Percentiles rank a stretch among this genome's conserved stretches.
Evolutionary conservation across 2,888 invertebrate genomes (phyloP).

Genomic region (Acanthoscelides obtectus): DNA sequence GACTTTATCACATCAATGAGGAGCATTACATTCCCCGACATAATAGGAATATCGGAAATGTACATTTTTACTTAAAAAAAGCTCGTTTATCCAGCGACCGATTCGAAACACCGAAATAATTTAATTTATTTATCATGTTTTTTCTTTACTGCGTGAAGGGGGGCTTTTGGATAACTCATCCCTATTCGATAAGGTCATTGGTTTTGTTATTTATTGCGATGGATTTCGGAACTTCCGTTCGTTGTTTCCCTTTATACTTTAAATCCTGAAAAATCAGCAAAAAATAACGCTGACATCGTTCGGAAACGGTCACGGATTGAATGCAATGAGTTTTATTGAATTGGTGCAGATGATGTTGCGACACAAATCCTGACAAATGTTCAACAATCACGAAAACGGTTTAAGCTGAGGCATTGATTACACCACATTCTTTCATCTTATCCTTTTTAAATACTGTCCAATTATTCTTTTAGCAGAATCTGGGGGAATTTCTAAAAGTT

Average conservation of each 20-base stretch:
- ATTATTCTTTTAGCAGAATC: no score
- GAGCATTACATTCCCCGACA: not conserved
- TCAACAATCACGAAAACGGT: no score
- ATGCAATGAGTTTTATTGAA: no score
- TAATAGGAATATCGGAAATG: not conserved
- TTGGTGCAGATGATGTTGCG: no score
- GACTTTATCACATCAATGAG: not conserved
- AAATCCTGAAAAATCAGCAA: not conserved
- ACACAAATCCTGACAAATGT: no score
- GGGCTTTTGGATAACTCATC: not conserved
- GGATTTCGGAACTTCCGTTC: not conserved
- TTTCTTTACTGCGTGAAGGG: not conserved
- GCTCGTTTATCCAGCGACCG: not conserved
- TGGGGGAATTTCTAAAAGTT: no score
- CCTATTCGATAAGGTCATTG: not conserved
- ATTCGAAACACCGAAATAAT: not conserved
- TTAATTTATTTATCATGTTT: not conserved
- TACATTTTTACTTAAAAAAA: not conserved
- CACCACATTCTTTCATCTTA: no score
- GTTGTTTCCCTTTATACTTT: not conserved
- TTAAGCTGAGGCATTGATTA: no score
- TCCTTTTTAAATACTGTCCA: no score
- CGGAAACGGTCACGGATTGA: not conserved
- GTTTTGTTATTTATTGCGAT: not conserved
- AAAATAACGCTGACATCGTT: not conserved